Evolutionary conservation across 2,797 vertebrate species (phyloP).

Genomic region (Todus mexicanus): DNA sequence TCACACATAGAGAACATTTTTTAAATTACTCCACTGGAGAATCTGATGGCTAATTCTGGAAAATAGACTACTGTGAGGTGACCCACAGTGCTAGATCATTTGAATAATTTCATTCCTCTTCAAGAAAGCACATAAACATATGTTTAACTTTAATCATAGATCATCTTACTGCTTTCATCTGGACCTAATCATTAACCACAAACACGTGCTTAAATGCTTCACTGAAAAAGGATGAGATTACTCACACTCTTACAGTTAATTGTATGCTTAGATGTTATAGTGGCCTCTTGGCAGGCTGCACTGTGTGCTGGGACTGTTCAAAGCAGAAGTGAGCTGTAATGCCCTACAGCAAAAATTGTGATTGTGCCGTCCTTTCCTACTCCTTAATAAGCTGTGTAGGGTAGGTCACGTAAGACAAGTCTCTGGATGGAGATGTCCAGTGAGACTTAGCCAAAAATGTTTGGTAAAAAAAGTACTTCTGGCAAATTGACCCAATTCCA

Average conservation of each 20-base stretch:
- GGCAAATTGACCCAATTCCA: background rate
- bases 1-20: background rate
- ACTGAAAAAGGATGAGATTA: background rate
- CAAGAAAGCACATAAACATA: slow-evolving; percentile 10
- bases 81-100: background rate
- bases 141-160: slow-evolving; percentile 46
- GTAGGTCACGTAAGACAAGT: background rate
- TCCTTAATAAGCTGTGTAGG: accelerated
- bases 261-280: background rate
- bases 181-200: background rate
- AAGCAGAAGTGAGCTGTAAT: background rate
- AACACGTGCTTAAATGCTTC: slow-evolving; percentile 1
- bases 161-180: slow-evolving; percentile 20
- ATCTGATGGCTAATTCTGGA: background rate
- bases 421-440: background rate
- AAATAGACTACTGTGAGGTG: background rate
- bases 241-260: background rate
- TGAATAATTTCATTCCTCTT: slow-evolving; percentile 17
- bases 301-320: background rate
- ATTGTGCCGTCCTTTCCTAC: background rate
- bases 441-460: background rate
- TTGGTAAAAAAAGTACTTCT: background rate
- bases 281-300: background rate
- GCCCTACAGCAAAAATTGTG: background rate
- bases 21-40: background rate